Conservation (phyloP, 2,113 vertebrate genomes). For the Toxotes jaculatrix region DNA sequence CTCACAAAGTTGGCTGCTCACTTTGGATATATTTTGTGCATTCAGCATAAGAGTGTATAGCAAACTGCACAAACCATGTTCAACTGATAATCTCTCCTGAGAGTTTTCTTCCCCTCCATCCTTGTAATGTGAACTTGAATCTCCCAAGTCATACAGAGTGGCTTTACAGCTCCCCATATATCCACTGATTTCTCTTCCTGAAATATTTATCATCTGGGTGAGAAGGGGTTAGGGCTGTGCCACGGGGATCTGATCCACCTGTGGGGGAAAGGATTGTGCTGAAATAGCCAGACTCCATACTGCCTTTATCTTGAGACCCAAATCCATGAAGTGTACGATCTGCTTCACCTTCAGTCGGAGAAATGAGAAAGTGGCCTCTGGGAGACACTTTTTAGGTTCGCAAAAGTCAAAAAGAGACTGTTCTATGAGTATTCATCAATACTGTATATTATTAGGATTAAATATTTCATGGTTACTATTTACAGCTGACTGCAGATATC, state of each 20-base stretch:
- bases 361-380: conserved; percentile 51
- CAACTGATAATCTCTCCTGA: conserved; percentile 45
- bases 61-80: conserved; percentile 22
- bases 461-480: conserved; percentile 15
- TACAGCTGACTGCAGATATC: neutral
- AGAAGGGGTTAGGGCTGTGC: conserved; percentile 71
- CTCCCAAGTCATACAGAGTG: conserved; percentile 54
- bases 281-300: conserved; percentile 67
- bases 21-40: neutral
- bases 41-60: neutral
- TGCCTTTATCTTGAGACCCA: conserved; percentile 67
- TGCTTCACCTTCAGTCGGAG: conserved; percentile 45
- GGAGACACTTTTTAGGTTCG: conserved; percentile 19
- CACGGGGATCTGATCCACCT: conserved; percentile 73
- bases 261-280: conserved; percentile 73
- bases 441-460: conserved; percentile 15
- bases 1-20: neutral
- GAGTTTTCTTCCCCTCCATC: conserved; percentile 27
- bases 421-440: conserved; percentile 27
- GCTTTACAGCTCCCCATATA: conserved; percentile 67
- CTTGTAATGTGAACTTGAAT: conserved; percentile 61
- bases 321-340: conserved; percentile 59
- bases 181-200: conserved; percentile 68
- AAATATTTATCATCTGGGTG: conserved; percentile 79
- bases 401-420: conserved; percentile 15